Percentiles rank a stretch among this genome's conserved stretches.
phyloP scores from a whole-genome alignment of 2,797 vertebrate species.

The Scleropages formosus region DNA sequence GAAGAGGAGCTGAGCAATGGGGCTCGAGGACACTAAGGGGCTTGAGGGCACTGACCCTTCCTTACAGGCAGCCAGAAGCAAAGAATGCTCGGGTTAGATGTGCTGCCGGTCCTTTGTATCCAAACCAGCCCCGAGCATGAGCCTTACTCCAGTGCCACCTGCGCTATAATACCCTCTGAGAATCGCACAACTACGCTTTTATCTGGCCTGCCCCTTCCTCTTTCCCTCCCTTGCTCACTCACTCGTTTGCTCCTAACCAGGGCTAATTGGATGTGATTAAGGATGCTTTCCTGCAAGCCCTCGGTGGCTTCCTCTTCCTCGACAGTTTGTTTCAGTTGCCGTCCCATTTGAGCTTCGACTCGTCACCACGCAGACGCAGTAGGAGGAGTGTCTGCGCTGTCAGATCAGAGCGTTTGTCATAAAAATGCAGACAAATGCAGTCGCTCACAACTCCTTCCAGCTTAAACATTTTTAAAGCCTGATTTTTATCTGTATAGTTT shows the following conservation, averaged over 20 bases:
- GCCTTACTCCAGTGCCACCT: too few relatives aligned
- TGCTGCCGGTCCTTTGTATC: background rate
- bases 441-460: background rate
- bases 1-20: too few relatives aligned
- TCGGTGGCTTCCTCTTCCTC: conserved; percentile 9
- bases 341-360: conserved; percentile 4
- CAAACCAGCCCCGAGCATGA: too few relatives aligned
- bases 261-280: conserved; percentile 34
- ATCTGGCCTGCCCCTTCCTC: background rate
- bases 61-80: background rate
- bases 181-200: conserved; percentile 25
- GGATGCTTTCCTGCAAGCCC: conserved; percentile 2
- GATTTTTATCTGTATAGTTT: too few relatives aligned
- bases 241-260: conserved; percentile 26
- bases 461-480: too few relatives aligned
- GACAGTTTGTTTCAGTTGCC: conserved; percentile 16
- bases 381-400: background rate
- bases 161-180: conserved; percentile 21
- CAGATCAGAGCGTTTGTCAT: background rate
- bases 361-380: background rate
- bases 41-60: background rate
- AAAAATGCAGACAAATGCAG: too few relatives aligned
- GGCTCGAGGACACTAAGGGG: background rate
- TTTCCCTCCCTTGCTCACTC: background rate
- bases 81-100: background rate